These are phyloP conservation scores for Drosophila imparisetae DNA, from an alignment of 2,888 invertebrate species.

Conservation along the genomic window DNA sequence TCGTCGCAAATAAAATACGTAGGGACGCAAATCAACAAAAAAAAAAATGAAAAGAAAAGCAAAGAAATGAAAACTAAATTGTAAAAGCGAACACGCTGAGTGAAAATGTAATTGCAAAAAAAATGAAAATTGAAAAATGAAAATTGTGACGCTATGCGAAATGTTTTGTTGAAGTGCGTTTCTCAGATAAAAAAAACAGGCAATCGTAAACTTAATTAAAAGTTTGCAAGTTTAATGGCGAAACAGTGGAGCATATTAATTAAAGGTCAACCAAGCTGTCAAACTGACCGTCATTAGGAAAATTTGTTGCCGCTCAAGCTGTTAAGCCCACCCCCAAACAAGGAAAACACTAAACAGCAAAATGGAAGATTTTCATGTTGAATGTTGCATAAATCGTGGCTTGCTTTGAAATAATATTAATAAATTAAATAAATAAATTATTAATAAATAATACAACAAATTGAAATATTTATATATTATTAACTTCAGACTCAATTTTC, in stretches of 20 bases:
- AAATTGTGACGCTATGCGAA: slow-evolving; percentile 36
- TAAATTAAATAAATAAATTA: too few relatives aligned
- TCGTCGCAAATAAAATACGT: slow-evolving; percentile 58
- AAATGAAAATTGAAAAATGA: slow-evolving; percentile 13
- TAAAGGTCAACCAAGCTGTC: slow-evolving; percentile 48
- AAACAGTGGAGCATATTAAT: slow-evolving; percentile 27
- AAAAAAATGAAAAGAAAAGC: slow-evolving; percentile 6
- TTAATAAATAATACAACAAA: not conserved
- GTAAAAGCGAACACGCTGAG: slow-evolving; percentile 20
- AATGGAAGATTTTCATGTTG: not conserved
- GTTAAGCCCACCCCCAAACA: slow-evolving; percentile 8
- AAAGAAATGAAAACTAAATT: slow-evolving; percentile 8
- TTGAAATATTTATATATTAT: too few relatives aligned
- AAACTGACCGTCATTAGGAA: slow-evolving; percentile 38
- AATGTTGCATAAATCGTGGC: not conserved
- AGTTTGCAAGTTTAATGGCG: slow-evolving; percentile 37
- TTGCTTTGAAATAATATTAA: not conserved
- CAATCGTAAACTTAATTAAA: slow-evolving; percentile 41
- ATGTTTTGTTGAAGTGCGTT: slow-evolving; percentile 44
- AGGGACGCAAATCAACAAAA: slow-evolving; percentile 39
- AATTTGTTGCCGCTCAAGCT: slow-evolving; percentile 36
- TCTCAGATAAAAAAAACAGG: not conserved
- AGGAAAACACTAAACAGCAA: slow-evolving; percentile 20
- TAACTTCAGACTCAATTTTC: not conserved
- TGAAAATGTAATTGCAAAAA: slow-evolving; percentile 37